Evolutionary conservation across 2,113 vertebrate species (phyloP), one percentile per base, ranked within the genome.

Genomic region (Macroglossus sobrinus): DNA sequence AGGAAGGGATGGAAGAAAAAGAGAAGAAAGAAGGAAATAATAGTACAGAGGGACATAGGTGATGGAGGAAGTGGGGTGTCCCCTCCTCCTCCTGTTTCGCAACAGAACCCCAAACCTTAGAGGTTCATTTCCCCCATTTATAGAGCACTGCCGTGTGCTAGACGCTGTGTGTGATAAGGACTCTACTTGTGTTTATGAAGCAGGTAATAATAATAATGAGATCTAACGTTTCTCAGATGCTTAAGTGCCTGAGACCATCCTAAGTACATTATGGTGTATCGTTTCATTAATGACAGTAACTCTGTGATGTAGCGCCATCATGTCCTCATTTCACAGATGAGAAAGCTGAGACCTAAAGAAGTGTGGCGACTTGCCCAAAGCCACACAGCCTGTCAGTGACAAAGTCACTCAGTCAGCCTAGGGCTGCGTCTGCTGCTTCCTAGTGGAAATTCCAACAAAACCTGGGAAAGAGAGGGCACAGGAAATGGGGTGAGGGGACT

Each of bases 321-420:
- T 19, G 6, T 35, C 30, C 50, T 76, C 63, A 57, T 78, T 79
- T 79, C 53, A 78, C 38, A 43, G 30, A 43, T 63, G 57, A 74
- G 38, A n/a, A 91, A 85, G 57, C 38, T 45, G 47, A 86, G 95
- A n/a, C 45, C 24, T 50, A 35, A 30, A 38, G n/a, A 93, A 18
- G n/a, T 7, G 13, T 22, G 4, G 18, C 1, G 1, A 1, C 21
- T 89, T 84, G 71, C 47, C 28, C 75, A 33, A 53, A 63, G 38
- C 40, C 59, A 61, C n/a, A 15, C 14, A 8, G 26, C 33, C 61
- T 15, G 0, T 35, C 40, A 8, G 43, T 26, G 59, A 71, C 75
- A 87, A 68, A 30, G n/a, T 53, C 21, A n/a, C 40, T 50, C 15
- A 10, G 61, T 50, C 26, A 14, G 4, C 26, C n/a, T 40, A 24